Evolutionary conservation across 2,113 vertebrate genomes (phyloP).

Genomic region (Seriola quinqueradiata): DNA sequence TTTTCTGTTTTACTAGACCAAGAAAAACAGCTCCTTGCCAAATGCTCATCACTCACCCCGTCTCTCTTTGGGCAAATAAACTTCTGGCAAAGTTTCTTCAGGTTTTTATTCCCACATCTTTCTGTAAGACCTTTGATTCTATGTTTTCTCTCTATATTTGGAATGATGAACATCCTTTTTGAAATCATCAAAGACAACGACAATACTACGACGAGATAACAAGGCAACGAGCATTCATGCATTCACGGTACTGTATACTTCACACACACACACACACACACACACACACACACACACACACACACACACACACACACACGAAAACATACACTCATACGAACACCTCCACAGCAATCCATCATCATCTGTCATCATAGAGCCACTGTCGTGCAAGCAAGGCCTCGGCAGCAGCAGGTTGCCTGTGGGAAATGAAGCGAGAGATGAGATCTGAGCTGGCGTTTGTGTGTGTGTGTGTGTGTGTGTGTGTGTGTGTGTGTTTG

Average conservation of each 20-base stretch:
- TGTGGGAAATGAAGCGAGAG: constrained; percentile 52
- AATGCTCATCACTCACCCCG: no score
- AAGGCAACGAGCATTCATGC: constrained; percentile 8
- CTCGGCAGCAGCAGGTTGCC: constrained; percentile 49
- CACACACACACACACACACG: no score
- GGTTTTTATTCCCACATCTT: no score
- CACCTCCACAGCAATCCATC: constrained; percentile 27
- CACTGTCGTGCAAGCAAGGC: constrained; percentile 40
- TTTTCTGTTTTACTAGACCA: no score
- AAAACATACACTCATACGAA: not conserved
- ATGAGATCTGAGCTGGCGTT: constrained; percentile 27
- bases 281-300: not conserved
- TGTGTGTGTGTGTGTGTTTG: not conserved
- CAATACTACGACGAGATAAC: not conserved
- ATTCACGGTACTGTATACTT: not conserved
- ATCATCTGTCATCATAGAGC: constrained; percentile 47
- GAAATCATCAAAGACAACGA: constrained; percentile 5
- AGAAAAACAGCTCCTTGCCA: no score
- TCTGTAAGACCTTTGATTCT: no score
- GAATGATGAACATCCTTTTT: not conserved
- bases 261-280: no score
- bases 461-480: no score
- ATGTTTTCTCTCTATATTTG: no score
- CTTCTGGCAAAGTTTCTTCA: no score
- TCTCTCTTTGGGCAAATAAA: no score